A percentile compares a stretch with the other conserved stretches of the same genome.
Conservation (phyloP, 92 coral and sea anemone genomes). For the Zoanthus sansibaricus region DNA sequence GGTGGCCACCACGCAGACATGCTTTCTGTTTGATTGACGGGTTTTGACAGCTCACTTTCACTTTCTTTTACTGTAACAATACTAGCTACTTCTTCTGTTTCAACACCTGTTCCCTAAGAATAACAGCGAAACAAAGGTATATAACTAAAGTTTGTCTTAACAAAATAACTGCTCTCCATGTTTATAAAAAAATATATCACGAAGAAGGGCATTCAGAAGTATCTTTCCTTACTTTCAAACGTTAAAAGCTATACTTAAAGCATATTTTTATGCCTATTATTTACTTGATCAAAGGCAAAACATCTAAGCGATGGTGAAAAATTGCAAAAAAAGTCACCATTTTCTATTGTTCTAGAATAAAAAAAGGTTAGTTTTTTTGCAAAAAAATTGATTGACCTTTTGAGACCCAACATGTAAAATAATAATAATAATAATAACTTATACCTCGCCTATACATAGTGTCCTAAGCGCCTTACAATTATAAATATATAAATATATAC, state of each 20-base stretch:
- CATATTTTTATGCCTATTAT: neutral
- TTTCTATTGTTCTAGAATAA: neutral
- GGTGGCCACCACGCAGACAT: slow-evolving; percentile 52
- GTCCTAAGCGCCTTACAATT: too few species aligned
- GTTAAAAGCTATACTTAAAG: neutral
- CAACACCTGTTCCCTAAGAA: slow-evolving; percentile 29
- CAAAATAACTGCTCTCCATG: too few species aligned
- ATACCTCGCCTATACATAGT: too few species aligned
- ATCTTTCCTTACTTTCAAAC: too few species aligned
- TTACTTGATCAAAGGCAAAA: too few species aligned
- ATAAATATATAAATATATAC: too few species aligned
- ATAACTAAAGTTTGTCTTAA: neutral
- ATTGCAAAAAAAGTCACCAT: neutral
- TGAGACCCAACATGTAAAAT: neutral
- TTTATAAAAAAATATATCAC: too few species aligned
- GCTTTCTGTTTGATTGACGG: neutral
- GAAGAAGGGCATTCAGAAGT: too few species aligned
- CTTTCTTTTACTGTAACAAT: slow-evolving; percentile 23
- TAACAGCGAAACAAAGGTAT: neutral
- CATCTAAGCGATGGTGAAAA: neutral
- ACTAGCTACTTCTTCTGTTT: slow-evolving; percentile 35
- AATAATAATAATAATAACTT: too few species aligned
- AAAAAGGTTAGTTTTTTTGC: neutral
- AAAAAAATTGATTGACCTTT: neutral
- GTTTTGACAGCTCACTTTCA: neutral